Base-by-base conservation (phyloP, 1,140 invertebrate species). In the Penaeus vannamei region DNA sequence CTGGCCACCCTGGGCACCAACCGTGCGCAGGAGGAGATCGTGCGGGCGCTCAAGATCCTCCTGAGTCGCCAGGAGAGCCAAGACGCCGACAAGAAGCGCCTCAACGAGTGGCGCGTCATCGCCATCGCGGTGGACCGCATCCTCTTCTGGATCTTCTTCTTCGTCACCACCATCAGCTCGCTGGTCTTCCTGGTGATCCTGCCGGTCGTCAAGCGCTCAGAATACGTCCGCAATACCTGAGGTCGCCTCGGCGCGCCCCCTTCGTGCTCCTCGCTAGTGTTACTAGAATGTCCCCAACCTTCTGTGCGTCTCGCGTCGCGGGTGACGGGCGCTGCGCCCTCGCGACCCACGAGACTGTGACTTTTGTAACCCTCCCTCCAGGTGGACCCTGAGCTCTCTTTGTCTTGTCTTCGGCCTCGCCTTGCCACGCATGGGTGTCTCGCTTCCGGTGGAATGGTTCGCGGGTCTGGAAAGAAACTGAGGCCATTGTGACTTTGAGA, bases 131-230 rank as follows among this genome's bases (percentile, higher is more conserved):
- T 95, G 14, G 95, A 95, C 91, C 92, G 94, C 62, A 93, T 95
- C 61, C 93, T 95, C 26, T 95, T 95, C 92, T 95, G 94, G 93
- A 92, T 95, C 32, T 95, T 95, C 92, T 93, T 95, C 26, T 89
- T 94, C 26, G 93, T 93, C 29, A 95, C 95, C 2, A 87, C 93
- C 22, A 91, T 93, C 42, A 94, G 94, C 14, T 94, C 94, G 0
- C 91, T 94, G 62, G 91, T 94, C 3, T 93, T 95, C 84, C 92
- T 95, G 1, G 91, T 94, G 53, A 92, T 94, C 81, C 92, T 94
- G n/a, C 94, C 94, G 3, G 85, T 93, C 26, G 92, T 93, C 69
- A 93, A 93, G 53, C 85, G 93, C 42, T 89, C 90, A 36, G 83
- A 90, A 29, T 91, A 91, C 76, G 90, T 91, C 60, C 87, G 90